phyloP scores from a whole-genome alignment of 2,113 vertebrate genomes.

The Oncorhynchus tshawytscha region DNA sequence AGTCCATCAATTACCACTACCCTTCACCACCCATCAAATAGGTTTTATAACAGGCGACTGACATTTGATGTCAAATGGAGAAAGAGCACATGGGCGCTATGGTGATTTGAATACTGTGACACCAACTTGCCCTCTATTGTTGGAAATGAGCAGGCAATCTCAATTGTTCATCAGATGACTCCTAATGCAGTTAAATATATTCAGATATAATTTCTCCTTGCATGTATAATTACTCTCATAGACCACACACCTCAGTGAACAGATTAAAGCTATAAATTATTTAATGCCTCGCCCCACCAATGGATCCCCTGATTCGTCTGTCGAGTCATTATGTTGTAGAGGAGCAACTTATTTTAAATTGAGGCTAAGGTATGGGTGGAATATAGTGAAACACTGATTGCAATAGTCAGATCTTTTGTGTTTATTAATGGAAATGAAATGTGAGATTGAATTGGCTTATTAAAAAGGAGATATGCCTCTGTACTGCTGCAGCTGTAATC shows the following conservation, averaged over 20 bases:
- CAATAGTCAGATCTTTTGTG: constrained; percentile 48
- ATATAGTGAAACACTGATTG: constrained; percentile 34
- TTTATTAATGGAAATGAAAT: constrained; percentile 48
- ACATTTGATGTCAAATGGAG: constrained; percentile 95
- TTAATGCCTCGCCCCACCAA: constrained; percentile 92
- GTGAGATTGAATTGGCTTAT: constrained; percentile 32
- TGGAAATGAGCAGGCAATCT: constrained; percentile 95
- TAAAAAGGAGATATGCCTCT: constrained; percentile 26
- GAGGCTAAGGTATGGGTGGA: constrained; percentile 63
- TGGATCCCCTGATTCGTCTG: constrained; percentile 92
- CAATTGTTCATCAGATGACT: constrained; percentile 98
- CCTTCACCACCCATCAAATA: constrained; percentile 82
- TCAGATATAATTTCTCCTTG: constrained; percentile 99
- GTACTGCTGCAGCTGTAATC: constrained; percentile 25
- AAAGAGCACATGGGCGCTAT: constrained; percentile 85
- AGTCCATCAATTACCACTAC: constrained; percentile 81
- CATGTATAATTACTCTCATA: constrained; percentile 99
- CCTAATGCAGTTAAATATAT: constrained; percentile 99
- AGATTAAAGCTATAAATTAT: constrained; percentile 99
- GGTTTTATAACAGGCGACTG: constrained; percentile 91
- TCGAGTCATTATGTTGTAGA: constrained; percentile 92
- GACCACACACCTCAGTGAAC: constrained; percentile 99
- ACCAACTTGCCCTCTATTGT: constrained; percentile 98
- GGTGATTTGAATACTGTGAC: constrained; percentile 96
- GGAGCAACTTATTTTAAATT: constrained; percentile 88